Conservation (phyloP, 2,888 invertebrate species). For the Drosophila mercatorum region DNA sequence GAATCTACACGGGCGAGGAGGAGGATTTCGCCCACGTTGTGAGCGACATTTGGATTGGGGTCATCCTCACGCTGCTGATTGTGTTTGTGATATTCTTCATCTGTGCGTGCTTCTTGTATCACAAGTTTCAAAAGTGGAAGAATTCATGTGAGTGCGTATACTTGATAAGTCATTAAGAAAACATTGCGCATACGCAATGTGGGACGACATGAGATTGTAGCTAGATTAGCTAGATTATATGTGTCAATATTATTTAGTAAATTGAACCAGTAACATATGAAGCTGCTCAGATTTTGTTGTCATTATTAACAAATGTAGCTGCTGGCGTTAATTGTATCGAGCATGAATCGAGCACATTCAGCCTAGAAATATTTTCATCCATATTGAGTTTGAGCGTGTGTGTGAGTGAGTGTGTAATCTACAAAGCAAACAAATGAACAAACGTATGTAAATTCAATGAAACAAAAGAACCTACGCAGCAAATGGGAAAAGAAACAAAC, state of each 20-base stretch:
- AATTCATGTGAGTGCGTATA: conserved; percentile 86
- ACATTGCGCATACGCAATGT: conserved; percentile 34
- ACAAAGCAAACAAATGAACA: not conserved
- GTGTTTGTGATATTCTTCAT: conserved; percentile 88
- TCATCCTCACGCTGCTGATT: conserved; percentile 87
- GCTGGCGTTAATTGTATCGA: not conserved
- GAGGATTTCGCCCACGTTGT: conserved; percentile 86
- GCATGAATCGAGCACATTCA: not conserved
- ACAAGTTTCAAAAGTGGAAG: conserved; percentile 88
- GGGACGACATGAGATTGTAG: not conserved
- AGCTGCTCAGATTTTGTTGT: no score
- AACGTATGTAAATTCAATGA: not conserved
- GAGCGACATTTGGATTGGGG: conserved; percentile 88
- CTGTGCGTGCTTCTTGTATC: conserved; percentile 87
- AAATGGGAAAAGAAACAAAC: not conserved
- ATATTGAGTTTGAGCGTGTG: not conserved
- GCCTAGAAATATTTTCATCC: not conserved
- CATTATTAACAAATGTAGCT: not conserved
- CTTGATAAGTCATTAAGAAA: conserved; percentile 19
- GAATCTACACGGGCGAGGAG: conserved; percentile 80
- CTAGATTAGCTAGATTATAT: no score
- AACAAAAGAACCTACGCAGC: not conserved
- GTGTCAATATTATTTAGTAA: not conserved
- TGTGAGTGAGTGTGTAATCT: no score
- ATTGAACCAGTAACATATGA: not conserved